These are phyloP conservation scores for Scaptomyza reducta DNA, from an alignment of 2,888 invertebrate genomes.

Conservation along the genomic window DNA sequence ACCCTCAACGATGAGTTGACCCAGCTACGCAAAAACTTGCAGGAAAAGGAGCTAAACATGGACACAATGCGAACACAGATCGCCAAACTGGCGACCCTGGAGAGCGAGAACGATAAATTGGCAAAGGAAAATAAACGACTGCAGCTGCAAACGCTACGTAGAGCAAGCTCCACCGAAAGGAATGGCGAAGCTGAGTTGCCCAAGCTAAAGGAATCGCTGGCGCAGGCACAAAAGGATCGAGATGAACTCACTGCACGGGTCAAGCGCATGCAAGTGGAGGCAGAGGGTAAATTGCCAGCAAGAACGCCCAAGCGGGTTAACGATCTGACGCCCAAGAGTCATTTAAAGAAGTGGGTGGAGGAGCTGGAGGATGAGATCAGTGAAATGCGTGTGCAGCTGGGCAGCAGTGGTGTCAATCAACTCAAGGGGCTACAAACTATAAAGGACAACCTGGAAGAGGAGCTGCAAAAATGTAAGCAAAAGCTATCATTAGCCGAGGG, in stretches of 20 bases:
- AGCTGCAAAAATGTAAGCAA: constrained; percentile 88
- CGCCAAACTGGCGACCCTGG: constrained; percentile 88
- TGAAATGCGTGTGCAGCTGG: constrained; percentile 83
- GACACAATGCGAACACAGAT: constrained; percentile 90
- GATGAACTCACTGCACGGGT: constrained; percentile 87
- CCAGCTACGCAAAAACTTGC: constrained; percentile 89
- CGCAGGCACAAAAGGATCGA: constrained; percentile 87
- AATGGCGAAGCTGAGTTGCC: constrained; percentile 85
- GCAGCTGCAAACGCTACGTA: constrained; percentile 86
- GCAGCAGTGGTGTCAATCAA: constrained; percentile 83
- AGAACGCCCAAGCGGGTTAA: constrained; percentile 90
- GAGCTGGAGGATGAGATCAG: constrained; percentile 95
- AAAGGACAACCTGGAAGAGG: constrained; percentile 87
- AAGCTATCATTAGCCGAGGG: constrained; percentile 87
- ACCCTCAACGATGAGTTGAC: constrained; percentile 90
- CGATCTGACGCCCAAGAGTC: constrained; percentile 85
- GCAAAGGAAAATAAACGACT: constrained; percentile 90
- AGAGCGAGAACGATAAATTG: constrained; percentile 91
- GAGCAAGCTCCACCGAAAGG: constrained; percentile 69
- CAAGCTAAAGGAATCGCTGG: constrained; percentile 86
- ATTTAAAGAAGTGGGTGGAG: constrained; percentile 91
- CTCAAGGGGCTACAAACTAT: constrained; percentile 87
- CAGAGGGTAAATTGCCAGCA: constrained; percentile 88
- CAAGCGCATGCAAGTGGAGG: constrained; percentile 88
- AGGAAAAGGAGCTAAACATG: constrained; percentile 92